Conservation (phyloP, 2,113 vertebrate species). For the Pangasianodon hypophthalmus region DNA sequence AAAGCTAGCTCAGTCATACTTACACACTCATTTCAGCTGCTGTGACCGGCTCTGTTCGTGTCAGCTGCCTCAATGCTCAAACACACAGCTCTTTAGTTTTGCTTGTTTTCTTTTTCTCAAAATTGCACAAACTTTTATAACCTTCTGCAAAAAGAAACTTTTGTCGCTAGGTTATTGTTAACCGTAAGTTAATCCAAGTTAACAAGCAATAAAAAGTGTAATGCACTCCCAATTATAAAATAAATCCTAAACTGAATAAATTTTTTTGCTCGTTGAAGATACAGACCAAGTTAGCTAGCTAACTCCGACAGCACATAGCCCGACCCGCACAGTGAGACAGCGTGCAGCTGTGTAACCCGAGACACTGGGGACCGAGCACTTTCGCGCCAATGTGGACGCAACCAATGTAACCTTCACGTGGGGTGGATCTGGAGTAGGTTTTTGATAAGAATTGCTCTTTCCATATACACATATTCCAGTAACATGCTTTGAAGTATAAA, state of each 20-base stretch:
- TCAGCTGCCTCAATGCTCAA: background rate
- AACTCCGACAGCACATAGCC: background rate
- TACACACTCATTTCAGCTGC: conserved; percentile 49
- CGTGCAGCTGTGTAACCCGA: background rate
- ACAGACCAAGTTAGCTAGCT: background rate
- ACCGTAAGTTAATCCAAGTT: no score
- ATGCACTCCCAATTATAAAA: background rate
- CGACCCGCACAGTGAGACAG: background rate
- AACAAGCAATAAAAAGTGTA: background rate
- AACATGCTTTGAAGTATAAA: background rate
- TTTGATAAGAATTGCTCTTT: background rate
- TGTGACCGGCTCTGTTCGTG: background rate
- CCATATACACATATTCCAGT: background rate
- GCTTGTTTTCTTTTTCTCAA: background rate
- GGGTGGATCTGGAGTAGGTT: background rate
- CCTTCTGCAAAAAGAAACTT: background rate
- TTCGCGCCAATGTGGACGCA: conserved; percentile 62
- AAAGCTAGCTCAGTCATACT: background rate
- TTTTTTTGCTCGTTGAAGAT: background rate
- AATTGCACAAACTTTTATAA: background rate
- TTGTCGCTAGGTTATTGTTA: background rate
- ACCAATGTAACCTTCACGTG: conserved; percentile 24
- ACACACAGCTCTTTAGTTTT: background rate
- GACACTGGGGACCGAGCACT: background rate
- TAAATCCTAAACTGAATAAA: background rate